Conservation (phyloP, 2,888 invertebrate species). For the Drosophila seclusa region DNA sequence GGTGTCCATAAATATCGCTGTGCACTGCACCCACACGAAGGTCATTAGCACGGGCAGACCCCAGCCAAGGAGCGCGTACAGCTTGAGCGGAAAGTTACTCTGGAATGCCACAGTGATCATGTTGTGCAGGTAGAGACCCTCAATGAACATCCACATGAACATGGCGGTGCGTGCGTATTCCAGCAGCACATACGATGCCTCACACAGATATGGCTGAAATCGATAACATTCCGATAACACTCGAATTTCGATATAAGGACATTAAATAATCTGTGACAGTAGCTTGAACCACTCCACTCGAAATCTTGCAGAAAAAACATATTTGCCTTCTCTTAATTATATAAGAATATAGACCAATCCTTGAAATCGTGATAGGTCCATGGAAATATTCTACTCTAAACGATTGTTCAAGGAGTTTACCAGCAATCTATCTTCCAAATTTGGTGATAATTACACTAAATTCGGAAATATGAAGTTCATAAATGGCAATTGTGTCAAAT, state of each 20-base stretch:
- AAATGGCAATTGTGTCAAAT: not conserved
- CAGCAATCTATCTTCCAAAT: not conserved
- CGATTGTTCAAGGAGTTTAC: not conserved
- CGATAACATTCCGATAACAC: slow-evolving; percentile 1
- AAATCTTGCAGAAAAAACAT: not conserved
- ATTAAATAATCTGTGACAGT: too few species aligned
- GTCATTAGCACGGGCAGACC: slow-evolving; percentile 90
- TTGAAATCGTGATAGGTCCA: too few species aligned
- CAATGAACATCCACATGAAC: slow-evolving; percentile 99
- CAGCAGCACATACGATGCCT: slow-evolving; percentile 90
- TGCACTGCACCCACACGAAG: slow-evolving; percentile 88
- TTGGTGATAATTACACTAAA: not conserved
- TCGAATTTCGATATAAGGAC: not conserved
- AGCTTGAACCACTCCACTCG: not conserved
- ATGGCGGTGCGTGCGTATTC: slow-evolving; percentile 96
- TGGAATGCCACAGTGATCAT: slow-evolving; percentile 92
- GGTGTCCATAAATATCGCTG: slow-evolving; percentile 85
- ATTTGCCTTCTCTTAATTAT: not conserved
- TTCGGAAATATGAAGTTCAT: not conserved
- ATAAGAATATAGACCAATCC: not conserved
- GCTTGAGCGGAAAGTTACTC: slow-evolving; percentile 86
- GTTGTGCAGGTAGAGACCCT: slow-evolving; percentile 95
- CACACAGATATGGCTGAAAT: slow-evolving; percentile 91
- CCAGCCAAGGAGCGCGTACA: slow-evolving; percentile 91
- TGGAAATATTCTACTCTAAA: too few species aligned